These are phyloP conservation scores for Platygyra sinensis DNA, from an alignment of 64 coral and sea anemone genomes.

Conservation along the genomic window DNA sequence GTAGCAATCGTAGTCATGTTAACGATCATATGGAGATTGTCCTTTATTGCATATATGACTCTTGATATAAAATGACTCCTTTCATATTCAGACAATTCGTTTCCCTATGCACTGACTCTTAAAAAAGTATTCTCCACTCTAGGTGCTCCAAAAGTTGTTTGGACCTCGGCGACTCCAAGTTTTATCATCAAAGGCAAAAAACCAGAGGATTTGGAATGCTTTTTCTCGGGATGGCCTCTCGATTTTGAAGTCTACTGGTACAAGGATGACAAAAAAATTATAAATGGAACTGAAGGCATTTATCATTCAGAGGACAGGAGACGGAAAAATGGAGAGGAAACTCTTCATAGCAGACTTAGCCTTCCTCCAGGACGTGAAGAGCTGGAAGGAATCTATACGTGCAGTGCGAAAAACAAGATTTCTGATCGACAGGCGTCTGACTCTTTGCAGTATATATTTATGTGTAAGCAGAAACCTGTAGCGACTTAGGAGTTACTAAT, in stretches of 20 bases:
- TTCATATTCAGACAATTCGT: neutral
- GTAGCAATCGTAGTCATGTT: too few species aligned
- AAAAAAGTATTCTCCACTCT: too few species aligned
- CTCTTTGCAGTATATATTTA: neutral
- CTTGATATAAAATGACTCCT: too few species aligned
- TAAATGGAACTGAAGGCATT: neutral
- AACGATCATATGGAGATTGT: too few species aligned
- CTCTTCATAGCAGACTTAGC: neutral
- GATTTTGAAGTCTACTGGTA: neutral
- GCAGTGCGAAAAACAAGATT: neutral
- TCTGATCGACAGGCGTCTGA: neutral
- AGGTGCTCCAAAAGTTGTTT: neutral
- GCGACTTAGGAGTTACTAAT: too few species aligned
- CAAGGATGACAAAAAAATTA: neutral
- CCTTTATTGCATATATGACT: too few species aligned
- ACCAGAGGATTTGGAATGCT: neutral
- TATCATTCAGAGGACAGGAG: too few species aligned
- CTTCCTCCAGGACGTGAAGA: neutral
- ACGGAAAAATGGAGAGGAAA: neutral
- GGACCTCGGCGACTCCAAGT: neutral
- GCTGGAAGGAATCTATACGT: neutral
- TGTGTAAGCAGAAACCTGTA: neutral
- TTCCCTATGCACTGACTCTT: too few species aligned
- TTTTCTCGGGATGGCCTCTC: neutral
- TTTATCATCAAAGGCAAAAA: neutral